A percentile compares a stretch with the other conserved stretches of the same genome.
Evolutionary conservation across 2,888 invertebrate genomes (phyloP).

Genomic region (Macrophya alboannulata): DNA sequence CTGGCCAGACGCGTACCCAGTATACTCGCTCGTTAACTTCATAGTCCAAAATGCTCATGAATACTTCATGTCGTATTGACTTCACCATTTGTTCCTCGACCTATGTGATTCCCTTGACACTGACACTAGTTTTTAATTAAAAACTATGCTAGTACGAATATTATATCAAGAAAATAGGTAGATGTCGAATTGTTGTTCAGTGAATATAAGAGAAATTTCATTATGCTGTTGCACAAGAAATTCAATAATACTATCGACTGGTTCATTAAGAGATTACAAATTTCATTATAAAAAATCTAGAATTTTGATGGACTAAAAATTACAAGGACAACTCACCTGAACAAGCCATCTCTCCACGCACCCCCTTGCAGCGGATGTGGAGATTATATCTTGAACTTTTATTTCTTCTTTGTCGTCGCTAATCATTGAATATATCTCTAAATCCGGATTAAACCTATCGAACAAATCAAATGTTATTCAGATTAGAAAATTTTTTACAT

Average conservation of each 20-base stretch:
- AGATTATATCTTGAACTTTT: constrained; percentile 83
- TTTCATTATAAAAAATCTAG: background rate
- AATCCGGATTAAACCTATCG: constrained; percentile 84
- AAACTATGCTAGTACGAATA: constrained; percentile 44
- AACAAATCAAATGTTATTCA: background rate
- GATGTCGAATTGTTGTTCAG: background rate
- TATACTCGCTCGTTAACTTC: constrained; percentile 82
- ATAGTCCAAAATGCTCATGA: constrained; percentile 86
- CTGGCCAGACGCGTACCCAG: constrained; percentile 91
- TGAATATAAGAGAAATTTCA: background rate
- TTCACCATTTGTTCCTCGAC: constrained; percentile 92
- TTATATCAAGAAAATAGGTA: background rate
- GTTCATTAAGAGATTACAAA: background rate
- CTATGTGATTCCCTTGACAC: constrained; percentile 75
- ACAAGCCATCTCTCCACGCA: constrained; percentile 94
- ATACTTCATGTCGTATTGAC: constrained; percentile 87
- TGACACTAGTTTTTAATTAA: constrained; percentile 42
- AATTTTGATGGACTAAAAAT: background rate
- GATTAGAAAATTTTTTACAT: background rate
- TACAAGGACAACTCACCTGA: constrained; percentile 75
- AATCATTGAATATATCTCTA: constrained; percentile 90
- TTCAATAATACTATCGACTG: background rate
- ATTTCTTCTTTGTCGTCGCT: constrained; percentile 90
- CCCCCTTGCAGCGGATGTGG: constrained; percentile 88
- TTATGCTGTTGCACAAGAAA: background rate